Evolutionary conservation across 2,888 invertebrate species (phyloP), one percentile per base, ranked within the genome.

Genomic region (Epinotia bilunana): DNA sequence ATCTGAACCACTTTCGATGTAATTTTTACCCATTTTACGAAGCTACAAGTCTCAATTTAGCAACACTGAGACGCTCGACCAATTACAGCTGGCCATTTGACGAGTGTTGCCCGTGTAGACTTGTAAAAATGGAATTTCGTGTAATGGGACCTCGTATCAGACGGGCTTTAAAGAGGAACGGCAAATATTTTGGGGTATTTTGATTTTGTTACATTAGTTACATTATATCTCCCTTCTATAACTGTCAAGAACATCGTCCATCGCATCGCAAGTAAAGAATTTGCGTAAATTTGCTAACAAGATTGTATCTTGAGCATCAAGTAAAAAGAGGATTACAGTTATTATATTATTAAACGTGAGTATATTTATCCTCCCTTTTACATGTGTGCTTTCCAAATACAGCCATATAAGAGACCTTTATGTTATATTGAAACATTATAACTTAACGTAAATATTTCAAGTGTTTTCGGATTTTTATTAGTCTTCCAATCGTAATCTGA

Each of bases 181-280:
- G 23, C 43, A 57, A 39, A 43, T 63, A 23, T 57, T 43, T 20
- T 53, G 61, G 74, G 60, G 53, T 53, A 39, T 53, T 74, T 65
- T 43, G 3, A 55, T 60, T 57, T 60, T 43, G 16, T 2, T 13
- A 62, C 70, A 3, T 5, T 16, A 49, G 16, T 3, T 13, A 61
- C 70, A 7, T 16, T 16, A 53, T 5, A 43, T 28, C 70, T 49
- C 39, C 53, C 33, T 62, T 67, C 28, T 62, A 61, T 43, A 75
- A 72, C 75, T 75, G 75, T 75, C 75, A 75, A 13, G 58, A 75
- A 73, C 72, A 75, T 75, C 72, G 75, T 75, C 72, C 72, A 75
- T 75, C 74, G 73, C 62, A 55, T 69, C 74, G 75, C 61, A 65
- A 65, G 71, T 71, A 57, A 60, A 72, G 67, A 75, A 75, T 75